Evolutionary conservation across 1,140 invertebrate genomes (phyloP), one percentile per base, ranked within the genome.

Genomic region (Bombus fervidus): DNA sequence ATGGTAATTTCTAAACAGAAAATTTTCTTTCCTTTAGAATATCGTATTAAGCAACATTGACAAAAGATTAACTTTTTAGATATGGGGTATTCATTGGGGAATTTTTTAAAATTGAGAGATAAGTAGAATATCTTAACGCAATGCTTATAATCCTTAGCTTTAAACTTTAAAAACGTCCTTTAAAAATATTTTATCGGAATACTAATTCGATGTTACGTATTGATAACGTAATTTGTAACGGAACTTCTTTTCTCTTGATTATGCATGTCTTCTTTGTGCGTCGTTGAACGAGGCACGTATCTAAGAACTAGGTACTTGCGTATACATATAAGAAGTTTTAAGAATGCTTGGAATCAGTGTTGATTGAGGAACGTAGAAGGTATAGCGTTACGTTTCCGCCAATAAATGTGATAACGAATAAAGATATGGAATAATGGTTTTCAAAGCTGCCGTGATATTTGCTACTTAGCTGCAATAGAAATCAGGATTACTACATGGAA

Each of bases 361-460:
- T 66, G 66, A 78, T 78, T n/a, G 31, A 84, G 10, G 3, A 87
- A 39, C 18, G 31, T 47, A 47, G 43, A 12, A 37, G n/a, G 39
- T 57, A 62, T 77, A 82, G 43, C 68, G 64, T 89, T 89, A 74
- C 25, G 83, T 89, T 76, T 76, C 43, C 66, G 68, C 64, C 77
- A 73, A 89, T 72, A 66, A 86, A 76, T 89, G 88, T 89, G 88
- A 89, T 89, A 89, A 86, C 31, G 31, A 72, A 89, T 76, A 41
- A 76, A 64, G 69, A 80, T 68, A 71, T 62, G 25, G 47, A 77
- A 47, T 47, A 62, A 89, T 89, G 39, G 81, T 53, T 89, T 89
- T 81, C 13, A 39, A 89, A 72, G 87, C 87, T 89, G 81, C 87
- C 87, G 87, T 73, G 68, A 86, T 57, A 59, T 83, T 86, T 82